Evolutionary conservation across 2,888 invertebrate species (phyloP).

Genomic region (Bimastos eiseni): DNA sequence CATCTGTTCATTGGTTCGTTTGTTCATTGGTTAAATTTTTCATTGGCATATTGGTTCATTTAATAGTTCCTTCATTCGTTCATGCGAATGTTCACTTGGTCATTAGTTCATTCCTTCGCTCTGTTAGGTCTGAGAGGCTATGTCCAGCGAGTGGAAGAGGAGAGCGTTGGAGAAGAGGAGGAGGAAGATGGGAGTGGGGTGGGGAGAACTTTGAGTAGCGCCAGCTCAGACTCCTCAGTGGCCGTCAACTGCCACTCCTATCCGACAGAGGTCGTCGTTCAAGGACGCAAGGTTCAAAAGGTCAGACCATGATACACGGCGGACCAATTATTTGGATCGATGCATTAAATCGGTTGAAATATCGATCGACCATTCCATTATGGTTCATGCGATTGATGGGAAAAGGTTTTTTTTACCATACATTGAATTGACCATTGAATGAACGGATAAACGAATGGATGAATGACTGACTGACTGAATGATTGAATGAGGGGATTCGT

Average conservation of each 20-base stretch:
- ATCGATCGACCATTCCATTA: neutral
- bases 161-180: neutral
- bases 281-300: slow-evolving; percentile 8
- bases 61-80: neutral
- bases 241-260: neutral
- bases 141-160: neutral
- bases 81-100: neutral
- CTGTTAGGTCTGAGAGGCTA: neutral
- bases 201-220: neutral
- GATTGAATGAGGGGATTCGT: too few species aligned
- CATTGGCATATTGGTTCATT: too few species aligned
- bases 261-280: slow-evolving; percentile 20
- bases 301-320: neutral
- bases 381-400: neutral
- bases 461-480: too few species aligned
- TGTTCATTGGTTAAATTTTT: neutral
- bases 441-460: neutral
- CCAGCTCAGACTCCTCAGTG: neutral
- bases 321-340: neutral
- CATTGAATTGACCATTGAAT: too few species aligned
- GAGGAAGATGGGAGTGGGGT: neutral
- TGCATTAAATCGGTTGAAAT: neutral
- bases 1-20: neutral
- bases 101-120: neutral
- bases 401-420: neutral